These are phyloP conservation scores for Megaceryle alcyon DNA, from an alignment of 2,797 vertebrate genomes.

Conservation along the genomic window DNA sequence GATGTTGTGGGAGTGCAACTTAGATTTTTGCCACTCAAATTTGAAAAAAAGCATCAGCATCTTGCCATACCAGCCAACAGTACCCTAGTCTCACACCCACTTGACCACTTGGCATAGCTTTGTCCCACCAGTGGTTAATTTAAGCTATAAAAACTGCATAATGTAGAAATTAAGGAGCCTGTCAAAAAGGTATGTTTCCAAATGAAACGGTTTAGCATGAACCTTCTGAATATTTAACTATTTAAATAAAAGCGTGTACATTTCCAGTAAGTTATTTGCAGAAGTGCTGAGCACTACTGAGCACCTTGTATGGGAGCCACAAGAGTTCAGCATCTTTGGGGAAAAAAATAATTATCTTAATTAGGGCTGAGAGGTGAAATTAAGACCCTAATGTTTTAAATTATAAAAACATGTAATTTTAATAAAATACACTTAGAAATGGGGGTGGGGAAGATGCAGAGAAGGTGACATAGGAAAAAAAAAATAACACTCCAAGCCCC, in stretches of 20 bases:
- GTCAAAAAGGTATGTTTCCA: not conserved
- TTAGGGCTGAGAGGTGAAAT: not conserved
- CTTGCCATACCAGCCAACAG: not conserved
- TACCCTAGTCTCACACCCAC: not conserved
- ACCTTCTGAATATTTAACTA: constrained; percentile 44
- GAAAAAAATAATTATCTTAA: not conserved
- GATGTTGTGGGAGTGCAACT: not conserved
- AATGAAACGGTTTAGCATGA: not conserved
- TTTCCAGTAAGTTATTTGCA: constrained; percentile 22
- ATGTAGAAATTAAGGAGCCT: not conserved
- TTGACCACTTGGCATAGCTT: not conserved
- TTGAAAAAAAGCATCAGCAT: not conserved
- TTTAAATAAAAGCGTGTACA: not conserved
- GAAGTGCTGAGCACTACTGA: constrained; percentile 2
- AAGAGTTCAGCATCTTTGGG: not conserved
- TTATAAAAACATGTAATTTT: not conserved
- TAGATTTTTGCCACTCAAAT: not conserved
- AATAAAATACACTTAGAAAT: not conserved
- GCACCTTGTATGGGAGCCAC: not conserved
- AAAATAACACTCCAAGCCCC: not conserved
- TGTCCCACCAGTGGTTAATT: not conserved
- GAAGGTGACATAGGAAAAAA: not conserved
- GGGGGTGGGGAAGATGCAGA: rapidly evolving
- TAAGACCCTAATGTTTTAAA: not conserved
- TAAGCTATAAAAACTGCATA: not conserved